Base-by-base conservation (phyloP, 2,797 vertebrate genomes). In the Sorex maritimensis region DNA sequence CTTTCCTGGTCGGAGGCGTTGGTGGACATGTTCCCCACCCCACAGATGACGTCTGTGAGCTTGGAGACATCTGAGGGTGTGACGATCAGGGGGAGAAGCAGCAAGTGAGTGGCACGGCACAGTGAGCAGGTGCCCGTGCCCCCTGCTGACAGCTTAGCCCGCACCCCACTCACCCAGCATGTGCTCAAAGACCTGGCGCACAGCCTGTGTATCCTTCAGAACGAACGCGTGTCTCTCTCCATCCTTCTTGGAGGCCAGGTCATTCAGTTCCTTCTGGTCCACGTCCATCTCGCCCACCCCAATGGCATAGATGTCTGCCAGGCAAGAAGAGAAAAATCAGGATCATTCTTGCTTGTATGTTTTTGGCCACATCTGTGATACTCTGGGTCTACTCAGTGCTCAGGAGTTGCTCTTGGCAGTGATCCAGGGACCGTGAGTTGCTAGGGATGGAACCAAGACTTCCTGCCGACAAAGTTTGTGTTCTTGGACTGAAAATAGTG, bases 281-380 rank as follows among this genome's bases (percentile, higher is more conserved):
- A 98, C 98, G 0, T 97, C 12, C 0, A 79, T 6, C 5, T 79
- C 86, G 38, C 98, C 98, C 55, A 99, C 95, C 6, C 99, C 99
- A 83, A 99, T 99, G n/a, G 98, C 98, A 46, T 99, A 99, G 75
- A 99, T 96, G n/a, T 99, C 99, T 99, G 94, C 55, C 0, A 58
- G 75, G 71, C 63, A 30, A 34, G 55, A 74, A 23, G 67, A 30
- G 69, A 19, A 67, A 26, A 61, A 61, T 19, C 17, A 61, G 58
- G 58, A 55, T 55, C 52, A 55, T 55, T 55, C 4, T 55, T 55
- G 52, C 3, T 55, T 55, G 52, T 14, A 44, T 44, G 41, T 44
- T 44, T 44, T 44, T 44, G 41, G 41, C 41, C 41, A 44, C 41
- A 44, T 44, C 41, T 44, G 41, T 44, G 41, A 44, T 44, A 44